These are phyloP conservation scores for Jordanella pulchra DNA, from an alignment of 2,797 vertebrate species.

Conservation along the genomic window DNA sequence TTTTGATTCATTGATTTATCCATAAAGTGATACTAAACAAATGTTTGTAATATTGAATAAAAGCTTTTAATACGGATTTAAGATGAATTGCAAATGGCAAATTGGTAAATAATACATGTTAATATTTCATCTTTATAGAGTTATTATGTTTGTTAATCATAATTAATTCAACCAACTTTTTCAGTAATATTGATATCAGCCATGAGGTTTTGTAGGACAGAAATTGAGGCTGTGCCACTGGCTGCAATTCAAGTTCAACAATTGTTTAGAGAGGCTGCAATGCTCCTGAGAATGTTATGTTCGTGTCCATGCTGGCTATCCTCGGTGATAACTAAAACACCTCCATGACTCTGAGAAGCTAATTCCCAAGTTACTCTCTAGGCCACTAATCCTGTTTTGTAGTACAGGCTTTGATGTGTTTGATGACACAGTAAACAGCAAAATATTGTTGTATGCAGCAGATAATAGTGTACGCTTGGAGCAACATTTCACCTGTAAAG, in stretches of 20 bases:
- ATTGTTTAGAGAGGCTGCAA: too few species aligned
- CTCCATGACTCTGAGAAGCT: neutral
- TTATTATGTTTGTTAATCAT: too few species aligned
- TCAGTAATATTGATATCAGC: neutral
- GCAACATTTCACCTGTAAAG: neutral
- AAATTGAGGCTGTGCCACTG: neutral
- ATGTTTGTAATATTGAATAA: too few species aligned
- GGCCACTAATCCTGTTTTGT: constrained; percentile 1
- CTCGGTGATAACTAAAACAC: neutral
- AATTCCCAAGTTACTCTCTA: neutral
- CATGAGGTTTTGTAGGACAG: neutral
- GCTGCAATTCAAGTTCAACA: too few species aligned
- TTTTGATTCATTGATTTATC: too few species aligned
- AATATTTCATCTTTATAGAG: too few species aligned
- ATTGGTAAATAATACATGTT: too few species aligned
- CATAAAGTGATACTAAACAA: too few species aligned
- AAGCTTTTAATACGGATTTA: too few species aligned
- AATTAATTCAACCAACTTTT: too few species aligned
- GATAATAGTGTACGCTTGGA: neutral
- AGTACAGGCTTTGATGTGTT: neutral
- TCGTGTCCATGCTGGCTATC: neutral
- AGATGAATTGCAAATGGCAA: too few species aligned
- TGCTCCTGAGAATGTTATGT: too few species aligned
- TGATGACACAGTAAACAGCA: neutral
- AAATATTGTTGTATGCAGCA: neutral